These are phyloP conservation scores for Coronaproctus castanopsis DNA, from an alignment of 2,888 invertebrate genomes.

Conservation along the genomic window DNA sequence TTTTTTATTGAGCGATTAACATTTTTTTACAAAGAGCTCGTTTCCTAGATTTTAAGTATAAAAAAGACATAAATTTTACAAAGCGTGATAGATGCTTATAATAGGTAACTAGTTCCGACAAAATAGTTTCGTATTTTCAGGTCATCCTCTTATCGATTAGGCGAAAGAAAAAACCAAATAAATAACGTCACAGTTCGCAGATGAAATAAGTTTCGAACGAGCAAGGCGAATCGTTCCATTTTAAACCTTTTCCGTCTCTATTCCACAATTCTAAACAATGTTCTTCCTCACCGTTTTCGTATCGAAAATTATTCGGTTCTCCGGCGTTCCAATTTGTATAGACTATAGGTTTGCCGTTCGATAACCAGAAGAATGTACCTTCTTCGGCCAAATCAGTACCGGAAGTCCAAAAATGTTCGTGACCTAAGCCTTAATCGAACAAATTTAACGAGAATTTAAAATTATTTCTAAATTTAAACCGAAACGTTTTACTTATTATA, in stretches of 20 bases:
- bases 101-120: too few relatives aligned
- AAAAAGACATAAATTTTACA: too few relatives aligned
- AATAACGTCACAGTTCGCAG: slow-evolving; percentile 38
- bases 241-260: slow-evolving; percentile 72
- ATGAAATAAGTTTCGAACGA: slow-evolving; percentile 83
- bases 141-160: too few relatives aligned
- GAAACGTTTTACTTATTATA: too few relatives aligned
- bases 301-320: slow-evolving; percentile 81
- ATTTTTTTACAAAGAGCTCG: too few relatives aligned
- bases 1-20: too few relatives aligned
- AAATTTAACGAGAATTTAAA: too few relatives aligned
- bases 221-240: slow-evolving; percentile 86
- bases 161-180: too few relatives aligned
- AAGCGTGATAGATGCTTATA: too few relatives aligned
- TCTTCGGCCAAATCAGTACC: slow-evolving; percentile 81
- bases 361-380: slow-evolving; percentile 84
- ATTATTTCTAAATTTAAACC: too few relatives aligned
- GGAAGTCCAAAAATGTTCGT: slow-evolving; percentile 84
- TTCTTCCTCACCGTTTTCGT: slow-evolving; percentile 82
- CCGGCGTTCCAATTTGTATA: slow-evolving; percentile 88
- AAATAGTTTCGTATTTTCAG: too few relatives aligned
- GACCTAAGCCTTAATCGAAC: slow-evolving; percentile 62
- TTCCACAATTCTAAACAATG: slow-evolving; percentile 82
- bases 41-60: too few relatives aligned
- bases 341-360: slow-evolving; percentile 66